Evolutionary conservation across 2,113 vertebrate species (phyloP).

Genomic region (Phrynosoma blainvillii): DNA sequence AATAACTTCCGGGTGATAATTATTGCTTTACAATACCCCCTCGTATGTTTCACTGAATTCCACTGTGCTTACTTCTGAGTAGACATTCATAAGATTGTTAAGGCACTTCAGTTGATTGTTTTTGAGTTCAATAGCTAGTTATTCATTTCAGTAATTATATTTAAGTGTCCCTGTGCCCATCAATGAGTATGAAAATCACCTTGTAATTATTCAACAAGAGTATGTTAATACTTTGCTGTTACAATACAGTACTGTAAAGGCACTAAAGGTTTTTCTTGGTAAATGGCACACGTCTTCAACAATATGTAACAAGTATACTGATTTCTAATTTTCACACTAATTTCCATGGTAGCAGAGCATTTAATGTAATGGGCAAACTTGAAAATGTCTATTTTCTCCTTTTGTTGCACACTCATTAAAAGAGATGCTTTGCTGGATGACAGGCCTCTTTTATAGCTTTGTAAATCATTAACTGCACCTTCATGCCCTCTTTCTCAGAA

Average conservation of each 20-base stretch:
- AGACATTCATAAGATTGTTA: not conserved
- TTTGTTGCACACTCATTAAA: slow-evolving; percentile 58
- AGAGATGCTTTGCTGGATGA: slow-evolving; percentile 64
- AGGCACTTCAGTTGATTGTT: not conserved
- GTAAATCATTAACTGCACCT: slow-evolving; percentile 72
- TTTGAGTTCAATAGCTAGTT: slow-evolving; percentile 28
- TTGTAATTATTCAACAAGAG: slow-evolving; percentile 49
- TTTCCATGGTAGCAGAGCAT: slow-evolving; percentile 27
- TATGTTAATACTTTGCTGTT: slow-evolving; percentile 60
- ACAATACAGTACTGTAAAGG: slow-evolving; percentile 20
- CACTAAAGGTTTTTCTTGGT: not conserved
- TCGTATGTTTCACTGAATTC: not conserved
- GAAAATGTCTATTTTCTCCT: slow-evolving; percentile 67
- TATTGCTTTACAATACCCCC: too few relatives aligned
- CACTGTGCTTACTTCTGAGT: not conserved
- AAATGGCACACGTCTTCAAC: slow-evolving; percentile 18
- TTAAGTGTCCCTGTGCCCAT: slow-evolving; percentile 29
- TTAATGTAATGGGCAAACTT: slow-evolving; percentile 59
- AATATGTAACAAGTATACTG: slow-evolving; percentile 9
- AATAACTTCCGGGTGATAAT: too few relatives aligned
- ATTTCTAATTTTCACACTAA: slow-evolving; percentile 28
- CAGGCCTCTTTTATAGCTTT: slow-evolving; percentile 62
- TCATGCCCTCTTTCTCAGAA: slow-evolving; percentile 48
- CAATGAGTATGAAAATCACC: slow-evolving; percentile 16
- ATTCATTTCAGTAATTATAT: slow-evolving; percentile 17